These are phyloP conservation scores for Hapalemur alaotrensis DNA, from an alignment of 2,797 vertebrate genomes.

Conservation along the genomic window DNA sequence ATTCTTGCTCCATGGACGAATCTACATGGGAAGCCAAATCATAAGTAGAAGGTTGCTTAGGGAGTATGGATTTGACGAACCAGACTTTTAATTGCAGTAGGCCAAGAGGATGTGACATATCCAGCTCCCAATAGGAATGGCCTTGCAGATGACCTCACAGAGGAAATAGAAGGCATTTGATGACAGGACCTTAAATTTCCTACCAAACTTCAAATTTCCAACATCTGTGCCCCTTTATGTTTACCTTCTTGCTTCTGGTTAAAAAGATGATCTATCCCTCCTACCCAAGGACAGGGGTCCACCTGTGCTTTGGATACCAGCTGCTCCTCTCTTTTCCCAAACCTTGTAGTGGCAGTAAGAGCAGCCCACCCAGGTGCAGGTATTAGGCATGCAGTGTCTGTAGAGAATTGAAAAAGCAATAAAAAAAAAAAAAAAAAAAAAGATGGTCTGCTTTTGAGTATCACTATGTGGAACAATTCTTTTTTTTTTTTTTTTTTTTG, in stretches of 20 bases:
- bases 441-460: neutral
- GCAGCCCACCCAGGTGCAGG: neutral
- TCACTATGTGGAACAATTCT: neutral
- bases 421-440: neutral
- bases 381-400: neutral
- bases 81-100: neutral
- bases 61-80: neutral
- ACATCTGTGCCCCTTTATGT: neutral
- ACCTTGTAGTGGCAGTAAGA: neutral
- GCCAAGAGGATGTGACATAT: neutral
- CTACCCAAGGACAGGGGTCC: neutral
- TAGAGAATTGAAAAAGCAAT: neutral
- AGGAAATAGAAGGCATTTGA: neutral
- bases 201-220: neutral
- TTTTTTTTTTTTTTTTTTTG: too few species aligned
- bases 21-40: neutral
- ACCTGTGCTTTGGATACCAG: neutral
- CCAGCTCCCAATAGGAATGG: neutral
- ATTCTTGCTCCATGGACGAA: neutral
- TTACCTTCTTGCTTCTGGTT: neutral
- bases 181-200: neutral
- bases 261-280: neutral
- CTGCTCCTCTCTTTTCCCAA: neutral
- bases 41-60: neutral
- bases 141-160: neutral